Base-by-base conservation (phyloP, 23 tunicate species). In the Ciona savignyi region DNA sequence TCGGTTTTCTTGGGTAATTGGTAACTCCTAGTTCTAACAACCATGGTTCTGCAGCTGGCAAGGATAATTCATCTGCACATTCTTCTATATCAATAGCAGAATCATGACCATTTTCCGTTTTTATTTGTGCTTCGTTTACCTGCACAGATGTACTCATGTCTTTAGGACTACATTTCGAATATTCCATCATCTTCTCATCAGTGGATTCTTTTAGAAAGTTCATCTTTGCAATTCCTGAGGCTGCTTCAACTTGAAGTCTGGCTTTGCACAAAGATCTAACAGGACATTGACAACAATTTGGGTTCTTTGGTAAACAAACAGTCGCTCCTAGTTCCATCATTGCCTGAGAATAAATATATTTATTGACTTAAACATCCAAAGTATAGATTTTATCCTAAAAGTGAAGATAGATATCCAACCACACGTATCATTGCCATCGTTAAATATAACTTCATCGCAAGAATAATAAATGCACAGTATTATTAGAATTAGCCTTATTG, bases 271-370 rank as follows among this genome's bases (percentile, higher is more conserved):
- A 9, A 0, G 63, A 60, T 34, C 51, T 81, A 27, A 87, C 34
- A 75, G 95, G 95, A 72, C 95, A 87, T 22, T 0, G 3, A 11
- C 82, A 63, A 65, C 95, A 87, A 3, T 65, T 63, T 21, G 95
- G 86, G 71, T 51, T 81, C 68, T 87, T 87, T 6, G 95, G 95
- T 6, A 66, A 31, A 33, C 95, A 87, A 35, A 87, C 75, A 28
- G 61, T 27, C 26, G 95, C 95, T 1, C 95, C 95, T 29, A 87
- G 79, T 51, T 87, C 95, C 95, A 87, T 87, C 70, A 87, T 27
- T 24, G 95, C 95, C 95, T 87, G n/a, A n/a, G n/a, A n/a, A n/a
- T n/a, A 4, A 60, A 83, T 3, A 27, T 49, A 20, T n/a, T n/a
- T n/a, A n/a, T n/a, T n/a, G n/a, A n/a, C n/a, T n/a, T n/a, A n/a